A percentile compares a stretch with the other conserved stretches of the same genome.
These are phyloP conservation scores for Lordiphosa collinella DNA, from an alignment of 1,140 invertebrate genomes.

Conservation along the genomic window DNA sequence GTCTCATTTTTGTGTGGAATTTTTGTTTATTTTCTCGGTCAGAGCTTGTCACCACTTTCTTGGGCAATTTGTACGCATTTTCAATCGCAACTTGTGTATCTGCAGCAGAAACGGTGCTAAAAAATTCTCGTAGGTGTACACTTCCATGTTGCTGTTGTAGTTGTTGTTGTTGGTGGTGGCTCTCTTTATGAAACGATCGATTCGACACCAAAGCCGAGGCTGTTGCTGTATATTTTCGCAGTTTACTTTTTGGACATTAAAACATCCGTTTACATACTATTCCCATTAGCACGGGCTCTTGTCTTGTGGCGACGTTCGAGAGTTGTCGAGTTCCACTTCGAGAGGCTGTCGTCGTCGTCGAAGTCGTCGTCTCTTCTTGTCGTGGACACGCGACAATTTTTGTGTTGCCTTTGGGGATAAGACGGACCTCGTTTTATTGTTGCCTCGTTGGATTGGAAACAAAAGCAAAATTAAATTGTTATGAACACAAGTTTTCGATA, in stretches of 20 bases:
- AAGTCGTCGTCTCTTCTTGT: slow-evolving; percentile 51
- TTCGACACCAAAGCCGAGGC: slow-evolving; percentile 17
- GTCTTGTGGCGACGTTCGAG: slow-evolving; percentile 34
- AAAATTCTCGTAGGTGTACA: slow-evolving; percentile 72
- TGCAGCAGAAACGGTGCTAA: slow-evolving; percentile 18
- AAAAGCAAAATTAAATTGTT: slow-evolving; percentile 78
- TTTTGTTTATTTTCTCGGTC: slow-evolving; percentile 13
- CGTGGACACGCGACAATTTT: slow-evolving; percentile 76
- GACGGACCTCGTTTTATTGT: not conserved
- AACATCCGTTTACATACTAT: slow-evolving; percentile 78
- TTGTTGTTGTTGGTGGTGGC: slow-evolving; percentile 10
- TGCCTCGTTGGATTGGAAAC: slow-evolving; percentile 34
- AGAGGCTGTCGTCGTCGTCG: slow-evolving; percentile 12
- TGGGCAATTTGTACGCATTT: slow-evolving; percentile 73
- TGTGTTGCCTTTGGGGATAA: slow-evolving; percentile 1
- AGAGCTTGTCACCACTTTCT: slow-evolving; percentile 71
- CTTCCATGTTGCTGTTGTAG: slow-evolving; percentile 50
- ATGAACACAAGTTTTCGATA: slow-evolving; percentile 75
- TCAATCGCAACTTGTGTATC: slow-evolving; percentile 51
- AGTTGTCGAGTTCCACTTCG: not conserved
- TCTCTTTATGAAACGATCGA: slow-evolving; percentile 21
- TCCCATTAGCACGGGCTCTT: slow-evolving; percentile 74
- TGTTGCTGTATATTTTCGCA: slow-evolving; percentile 57
- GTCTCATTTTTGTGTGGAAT: slow-evolving; percentile 15
- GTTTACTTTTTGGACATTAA: slow-evolving; percentile 78